phyloP scores from a whole-genome alignment of 2,797 vertebrate genomes.

The Lepilemur ruficaudatus region DNA sequence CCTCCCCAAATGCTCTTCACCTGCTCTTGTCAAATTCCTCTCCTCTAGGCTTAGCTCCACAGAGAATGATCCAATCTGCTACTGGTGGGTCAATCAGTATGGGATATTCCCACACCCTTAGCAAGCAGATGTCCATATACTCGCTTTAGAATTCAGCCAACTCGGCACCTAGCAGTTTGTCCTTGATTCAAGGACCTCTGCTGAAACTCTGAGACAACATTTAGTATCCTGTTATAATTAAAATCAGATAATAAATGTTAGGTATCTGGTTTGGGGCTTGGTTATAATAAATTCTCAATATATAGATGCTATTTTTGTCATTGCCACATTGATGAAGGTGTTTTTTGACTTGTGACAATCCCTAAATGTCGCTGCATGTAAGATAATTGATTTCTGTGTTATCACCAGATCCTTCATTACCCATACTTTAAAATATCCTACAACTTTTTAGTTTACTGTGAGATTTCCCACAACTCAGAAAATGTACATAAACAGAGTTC shows the following conservation, averaged over 20 bases:
- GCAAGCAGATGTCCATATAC: not conserved
- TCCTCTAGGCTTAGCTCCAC: not conserved
- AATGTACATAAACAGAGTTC: not conserved
- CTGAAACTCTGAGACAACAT: not conserved
- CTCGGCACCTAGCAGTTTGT: not conserved
- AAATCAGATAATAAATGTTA: not conserved
- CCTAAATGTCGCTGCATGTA: not conserved
- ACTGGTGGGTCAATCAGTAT: not conserved
- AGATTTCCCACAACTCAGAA: not conserved
- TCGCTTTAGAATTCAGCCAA: not conserved
- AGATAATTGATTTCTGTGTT: not conserved
- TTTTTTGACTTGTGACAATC: not conserved
- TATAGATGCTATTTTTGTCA: not conserved
- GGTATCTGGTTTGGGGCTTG: not conserved
- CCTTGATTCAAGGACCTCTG: not conserved
- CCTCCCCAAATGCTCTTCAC: not conserved
- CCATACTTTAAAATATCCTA: not conserved
- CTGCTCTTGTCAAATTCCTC: too few relatives aligned
- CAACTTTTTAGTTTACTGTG: not conserved
- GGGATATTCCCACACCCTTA: not conserved
- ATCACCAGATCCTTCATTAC: not conserved
- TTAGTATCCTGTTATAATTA: not conserved
- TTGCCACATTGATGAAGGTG: not conserved
- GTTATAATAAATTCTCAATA: not conserved
- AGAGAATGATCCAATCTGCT: too few relatives aligned